Base-by-base conservation (phyloP, 1,140 invertebrate species). In the Nasonia giraulti region DNA sequence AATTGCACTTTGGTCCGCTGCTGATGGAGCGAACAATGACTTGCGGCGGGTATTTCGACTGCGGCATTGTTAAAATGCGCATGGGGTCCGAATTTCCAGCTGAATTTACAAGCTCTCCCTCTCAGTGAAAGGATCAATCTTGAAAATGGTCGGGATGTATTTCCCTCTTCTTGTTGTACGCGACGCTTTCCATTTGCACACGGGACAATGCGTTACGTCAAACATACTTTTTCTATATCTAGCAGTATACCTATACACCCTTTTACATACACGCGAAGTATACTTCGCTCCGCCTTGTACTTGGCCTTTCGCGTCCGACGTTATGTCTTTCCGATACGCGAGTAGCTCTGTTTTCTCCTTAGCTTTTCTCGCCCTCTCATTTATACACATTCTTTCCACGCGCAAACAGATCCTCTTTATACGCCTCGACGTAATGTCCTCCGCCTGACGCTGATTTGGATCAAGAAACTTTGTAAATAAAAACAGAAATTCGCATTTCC, bases 21-120 rank as follows among this genome's bases (percentile, higher is more conserved):
- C 23, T 50, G 82, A 31, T 33, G 62, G 75, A 78, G 3, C 75
- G 75, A 83, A 83, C 75, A 83, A 83, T 83, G 82, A 76, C 23
- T 66, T 23, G 11, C 27, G 17, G 50, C 6, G 17, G 17, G 31
- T 20, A 40, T 76, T 69, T 44, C 62, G 73, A 62, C 31, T 71
- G 40, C 55, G 33, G 37, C 66, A 78, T 83, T 69, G 82, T 83
- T 71, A 50, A 78, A 78, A 83, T 33, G 55, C 33, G 75, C 50
- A 66, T 71, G 50, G 62, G 27, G 8, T n/a, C 33, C 66, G 40
- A 83, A 77, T 47, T 83, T 69, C 7, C 55, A 11, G 74, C 44
- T 69, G 20, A 44, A 76, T 83, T 83, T 76, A 62, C 62, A 62
- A n/a, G n/a, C 33, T 37, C 33, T n/a, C 17, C 20, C 47, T 10